Conservation (phyloP, 2,113 vertebrate species). For the Toxotes chatareus region DNA sequence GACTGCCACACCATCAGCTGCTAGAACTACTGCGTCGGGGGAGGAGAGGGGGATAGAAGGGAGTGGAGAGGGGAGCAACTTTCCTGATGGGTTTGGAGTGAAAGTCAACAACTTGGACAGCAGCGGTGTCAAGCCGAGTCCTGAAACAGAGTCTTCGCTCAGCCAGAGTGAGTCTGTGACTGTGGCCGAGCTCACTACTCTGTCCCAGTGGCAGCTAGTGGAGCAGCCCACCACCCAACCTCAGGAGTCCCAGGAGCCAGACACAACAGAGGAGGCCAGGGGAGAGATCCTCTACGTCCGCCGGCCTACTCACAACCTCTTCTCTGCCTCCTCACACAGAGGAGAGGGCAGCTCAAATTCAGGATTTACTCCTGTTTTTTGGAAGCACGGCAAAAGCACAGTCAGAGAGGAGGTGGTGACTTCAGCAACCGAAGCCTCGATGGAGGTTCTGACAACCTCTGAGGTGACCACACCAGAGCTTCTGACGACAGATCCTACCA, state of each 20-base stretch:
- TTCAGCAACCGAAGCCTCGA: slow-evolving; percentile 26
- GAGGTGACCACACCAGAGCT: slow-evolving; percentile 52
- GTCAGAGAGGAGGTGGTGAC: slow-evolving; percentile 36
- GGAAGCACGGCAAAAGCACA: slow-evolving; percentile 48
- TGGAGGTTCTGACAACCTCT: slow-evolving; percentile 61
- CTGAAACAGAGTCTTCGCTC: slow-evolving; percentile 35
- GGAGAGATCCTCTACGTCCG: slow-evolving; percentile 78
- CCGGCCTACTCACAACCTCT: slow-evolving; percentile 51
- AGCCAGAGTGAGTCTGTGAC: slow-evolving; percentile 50
- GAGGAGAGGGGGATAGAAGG: slow-evolving; percentile 78
- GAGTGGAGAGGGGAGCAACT: slow-evolving; percentile 73
- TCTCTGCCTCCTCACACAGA: slow-evolving; percentile 36
- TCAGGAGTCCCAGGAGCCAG: slow-evolving; percentile 17
- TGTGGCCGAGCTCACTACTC: slow-evolving; percentile 71
- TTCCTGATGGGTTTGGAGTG: slow-evolving; percentile 49
- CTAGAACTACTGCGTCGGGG: slow-evolving; percentile 29
- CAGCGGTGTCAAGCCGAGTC: slow-evolving; percentile 19
- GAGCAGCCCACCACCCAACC: slow-evolving; percentile 68
- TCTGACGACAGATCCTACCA: slow-evolving; percentile 39
- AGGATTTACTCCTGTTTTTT: slow-evolving; percentile 45
- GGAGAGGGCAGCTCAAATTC: slow-evolving; percentile 36
- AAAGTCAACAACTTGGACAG: slow-evolving; percentile 27
- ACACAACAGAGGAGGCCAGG: slow-evolving; percentile 72
- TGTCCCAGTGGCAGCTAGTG: slow-evolving; percentile 76
- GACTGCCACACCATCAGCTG: slow-evolving; percentile 29